Evolutionary conservation across 2,797 vertebrate species (phyloP), one percentile per base, ranked within the genome.

Genomic region (Benthosema pterotum): DNA sequence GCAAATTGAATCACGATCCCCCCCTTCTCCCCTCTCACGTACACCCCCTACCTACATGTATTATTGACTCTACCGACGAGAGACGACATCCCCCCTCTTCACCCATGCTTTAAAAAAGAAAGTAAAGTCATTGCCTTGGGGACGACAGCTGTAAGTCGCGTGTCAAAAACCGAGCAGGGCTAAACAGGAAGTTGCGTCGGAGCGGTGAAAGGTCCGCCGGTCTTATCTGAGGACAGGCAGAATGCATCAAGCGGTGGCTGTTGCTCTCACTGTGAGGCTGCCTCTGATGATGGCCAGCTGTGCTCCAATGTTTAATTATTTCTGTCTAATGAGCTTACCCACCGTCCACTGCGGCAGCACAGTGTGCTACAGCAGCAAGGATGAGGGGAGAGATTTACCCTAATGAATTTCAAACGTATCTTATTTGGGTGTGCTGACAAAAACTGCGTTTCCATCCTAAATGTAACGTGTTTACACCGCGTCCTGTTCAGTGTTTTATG

Each of bases 221-320:
- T 90, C 90, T 93, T 92, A 92, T 93, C 92, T 90, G 89, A 92
- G 88, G 87, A 89, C 90, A 89, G 88, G 90, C 91, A 94, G 91
- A 91, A 92, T 89, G 88, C 90, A 91, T 93, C 88, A 92, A 91
- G 90, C 87, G 55, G 84, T 82, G 87, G 87, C 91, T 88, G 89
- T 87, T 86, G 90, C 88, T 90, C 87, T 80, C 87, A 72, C 32
- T 38, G 79, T 85, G 87, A 55, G 77, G 52, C 65, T 59, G 59
- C 52, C 77, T 83, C 65, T 80, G 79, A 93, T 91, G 92, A 90
- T 68, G 85, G 89, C 91, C 92, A 92, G 92, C 90, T 93, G 92
- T 90, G 92, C 89, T 85, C 86, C 85, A 80, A 80, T 90, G 89
- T 92, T 92, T 93, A 93, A 93, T 93, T 93, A 93, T 93, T 92